These are phyloP conservation scores for Fukomys damarensis DNA, from an alignment of 2,113 vertebrate genomes.

Conservation along the genomic window DNA sequence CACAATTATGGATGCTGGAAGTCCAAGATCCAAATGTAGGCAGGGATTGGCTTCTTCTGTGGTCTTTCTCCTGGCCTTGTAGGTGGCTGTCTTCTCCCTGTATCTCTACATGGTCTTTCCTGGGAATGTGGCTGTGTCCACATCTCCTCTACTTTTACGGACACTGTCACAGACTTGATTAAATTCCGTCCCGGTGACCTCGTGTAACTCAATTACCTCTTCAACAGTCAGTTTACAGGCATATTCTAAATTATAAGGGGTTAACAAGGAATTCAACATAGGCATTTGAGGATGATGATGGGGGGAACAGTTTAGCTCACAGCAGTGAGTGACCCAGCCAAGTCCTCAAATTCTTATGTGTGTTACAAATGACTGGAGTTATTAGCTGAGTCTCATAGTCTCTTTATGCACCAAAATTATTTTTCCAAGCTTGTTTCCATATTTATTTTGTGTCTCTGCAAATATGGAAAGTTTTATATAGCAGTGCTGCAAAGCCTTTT, in stretches of 20 bases:
- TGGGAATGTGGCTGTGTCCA: neutral
- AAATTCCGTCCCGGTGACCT: neutral
- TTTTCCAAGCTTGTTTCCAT: constrained; percentile 67
- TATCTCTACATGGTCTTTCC: neutral
- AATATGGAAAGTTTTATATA: constrained; percentile 76
- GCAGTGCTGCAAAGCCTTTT: constrained; percentile 19
- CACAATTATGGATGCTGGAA: neutral
- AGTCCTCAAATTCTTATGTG: constrained; percentile 13
- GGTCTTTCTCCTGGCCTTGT: neutral
- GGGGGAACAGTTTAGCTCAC: neutral
- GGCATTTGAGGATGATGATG: neutral
- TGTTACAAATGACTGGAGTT: neutral
- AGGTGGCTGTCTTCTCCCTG: neutral
- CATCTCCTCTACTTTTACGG: neutral
- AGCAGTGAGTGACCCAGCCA: neutral
- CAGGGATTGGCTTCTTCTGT: neutral
- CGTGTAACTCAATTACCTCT: neutral
- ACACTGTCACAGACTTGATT: neutral
- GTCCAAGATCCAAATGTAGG: neutral
- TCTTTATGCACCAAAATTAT: constrained; percentile 39
- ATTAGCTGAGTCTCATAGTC: constrained; percentile 15
- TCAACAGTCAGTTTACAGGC: neutral
- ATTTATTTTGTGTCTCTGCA: constrained; percentile 46
- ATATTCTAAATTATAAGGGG: neutral
- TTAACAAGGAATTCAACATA: neutral